Conservation (phyloP, 2,113 vertebrate genomes). For the Mirounga angustirostris region DNA sequence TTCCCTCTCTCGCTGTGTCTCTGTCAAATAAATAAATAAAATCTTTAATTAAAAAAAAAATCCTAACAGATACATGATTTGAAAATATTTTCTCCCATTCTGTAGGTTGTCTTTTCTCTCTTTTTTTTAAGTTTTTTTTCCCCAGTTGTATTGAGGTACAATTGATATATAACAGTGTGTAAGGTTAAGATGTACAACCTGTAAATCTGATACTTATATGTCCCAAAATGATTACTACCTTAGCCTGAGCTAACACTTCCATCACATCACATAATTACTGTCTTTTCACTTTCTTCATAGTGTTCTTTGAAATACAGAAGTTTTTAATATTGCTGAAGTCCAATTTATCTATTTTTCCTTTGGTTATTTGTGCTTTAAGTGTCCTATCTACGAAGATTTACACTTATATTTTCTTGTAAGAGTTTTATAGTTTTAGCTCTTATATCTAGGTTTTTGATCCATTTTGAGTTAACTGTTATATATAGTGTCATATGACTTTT, state of each 20-base stretch:
- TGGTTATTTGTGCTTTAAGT: slow-evolving; percentile 7
- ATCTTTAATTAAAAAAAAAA: not conserved
- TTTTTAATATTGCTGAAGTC: not conserved
- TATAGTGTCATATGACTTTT: not conserved
- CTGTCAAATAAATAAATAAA: too few relatives aligned
- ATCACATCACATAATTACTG: not conserved
- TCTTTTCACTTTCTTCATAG: not conserved
- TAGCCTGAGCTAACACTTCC: not conserved
- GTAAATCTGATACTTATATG: not conserved
- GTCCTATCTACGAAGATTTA: not conserved
- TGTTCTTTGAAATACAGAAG: not conserved
- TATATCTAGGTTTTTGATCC: not conserved
- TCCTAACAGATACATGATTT: not conserved
- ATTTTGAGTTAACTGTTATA: not conserved
- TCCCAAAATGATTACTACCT: not conserved
- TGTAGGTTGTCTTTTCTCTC: not conserved
- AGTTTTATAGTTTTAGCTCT: not conserved
- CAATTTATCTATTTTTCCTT: not conserved
- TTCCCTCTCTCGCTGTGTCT: too few relatives aligned
- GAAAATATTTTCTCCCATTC: not conserved
- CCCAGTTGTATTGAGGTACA: not conserved
- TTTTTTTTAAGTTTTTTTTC: not conserved
- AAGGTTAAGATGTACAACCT: not conserved
- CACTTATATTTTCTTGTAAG: not conserved
- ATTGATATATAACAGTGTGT: not conserved